Percentiles rank a stretch among this genome's conserved stretches.
These are phyloP conservation scores for Podocnemis expansa DNA, from an alignment of 2,113 vertebrate genomes.

Conservation along the genomic window DNA sequence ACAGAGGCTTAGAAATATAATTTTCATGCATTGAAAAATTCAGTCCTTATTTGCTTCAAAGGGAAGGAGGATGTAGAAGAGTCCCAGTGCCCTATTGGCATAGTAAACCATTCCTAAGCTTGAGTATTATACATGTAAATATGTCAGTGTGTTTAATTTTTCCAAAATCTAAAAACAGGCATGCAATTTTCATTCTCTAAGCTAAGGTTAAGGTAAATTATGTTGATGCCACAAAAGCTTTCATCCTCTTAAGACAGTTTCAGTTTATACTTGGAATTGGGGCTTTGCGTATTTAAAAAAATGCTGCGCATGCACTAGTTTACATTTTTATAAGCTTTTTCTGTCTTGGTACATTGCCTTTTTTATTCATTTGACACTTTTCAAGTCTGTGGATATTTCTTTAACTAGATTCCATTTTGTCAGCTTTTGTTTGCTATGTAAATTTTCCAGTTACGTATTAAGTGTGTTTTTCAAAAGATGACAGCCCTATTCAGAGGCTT, in stretches of 20 bases:
- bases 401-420: not conserved
- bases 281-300: not conserved
- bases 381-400: not conserved
- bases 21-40: rapidly evolving
- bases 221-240: not conserved
- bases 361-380: not conserved
- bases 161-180: not conserved
- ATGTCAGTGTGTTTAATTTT: rapidly evolving
- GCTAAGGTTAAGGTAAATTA: not conserved
- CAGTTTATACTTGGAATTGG: not conserved
- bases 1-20: not conserved
- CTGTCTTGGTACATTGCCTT: not conserved
- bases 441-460: not conserved
- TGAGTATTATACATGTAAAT: too few relatives aligned
- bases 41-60: not conserved
- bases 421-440: conserved; percentile 24
- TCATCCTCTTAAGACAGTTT: not conserved
- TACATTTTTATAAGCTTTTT: conserved; percentile 2
- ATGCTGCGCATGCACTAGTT: not conserved
- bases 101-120: not conserved
- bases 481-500: not conserved
- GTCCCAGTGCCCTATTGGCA: not conserved
- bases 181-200: rapidly evolving
- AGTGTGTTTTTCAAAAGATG: conserved; percentile 13
- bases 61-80: rapidly evolving